Conservation (phyloP, 2,797 vertebrate genomes). For the Pygocentrus nattereri region DNA sequence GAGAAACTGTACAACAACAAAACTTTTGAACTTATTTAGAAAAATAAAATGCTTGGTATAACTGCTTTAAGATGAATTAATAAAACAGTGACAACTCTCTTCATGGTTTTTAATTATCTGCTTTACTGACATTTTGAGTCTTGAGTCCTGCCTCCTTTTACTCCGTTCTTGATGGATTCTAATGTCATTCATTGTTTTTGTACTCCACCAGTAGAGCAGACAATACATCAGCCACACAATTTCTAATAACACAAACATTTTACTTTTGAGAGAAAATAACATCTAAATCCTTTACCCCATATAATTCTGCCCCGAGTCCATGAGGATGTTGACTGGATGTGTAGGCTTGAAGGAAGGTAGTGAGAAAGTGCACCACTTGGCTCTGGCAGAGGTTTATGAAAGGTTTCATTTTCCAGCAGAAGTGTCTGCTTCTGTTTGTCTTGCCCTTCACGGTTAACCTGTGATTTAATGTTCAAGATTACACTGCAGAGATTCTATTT, state of each 20-base stretch:
- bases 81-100: conserved; percentile 52
- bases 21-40: conserved; percentile 63
- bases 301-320: too few species aligned
- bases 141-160: not conserved
- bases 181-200: not conserved
- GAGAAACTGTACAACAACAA: conserved; percentile 67
- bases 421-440: conserved; percentile 27
- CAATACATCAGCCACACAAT: conserved; percentile 42
- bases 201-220: conserved; percentile 37
- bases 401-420: conserved; percentile 34
- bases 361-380: conserved; percentile 42
- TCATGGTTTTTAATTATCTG: conserved; percentile 18
- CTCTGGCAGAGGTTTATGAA: conserved; percentile 42
- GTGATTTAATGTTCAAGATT: too few species aligned
- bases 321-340: too few species aligned
- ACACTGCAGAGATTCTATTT: too few species aligned
- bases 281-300: too few species aligned
- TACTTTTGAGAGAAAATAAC: too few species aligned
- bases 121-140: not conserved
- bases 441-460: not conserved
- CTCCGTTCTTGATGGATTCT: not conserved
- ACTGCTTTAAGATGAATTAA: conserved; percentile 77
- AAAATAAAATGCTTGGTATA: conserved; percentile 74
- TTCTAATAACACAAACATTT: conserved; percentile 31
- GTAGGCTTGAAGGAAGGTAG: conserved; percentile 35